Percentiles rank a stretch among this genome's conserved stretches.
Evolutionary conservation across 92 coral and sea anemone species (phyloP).

Genomic region (Paramuricea clavata): DNA sequence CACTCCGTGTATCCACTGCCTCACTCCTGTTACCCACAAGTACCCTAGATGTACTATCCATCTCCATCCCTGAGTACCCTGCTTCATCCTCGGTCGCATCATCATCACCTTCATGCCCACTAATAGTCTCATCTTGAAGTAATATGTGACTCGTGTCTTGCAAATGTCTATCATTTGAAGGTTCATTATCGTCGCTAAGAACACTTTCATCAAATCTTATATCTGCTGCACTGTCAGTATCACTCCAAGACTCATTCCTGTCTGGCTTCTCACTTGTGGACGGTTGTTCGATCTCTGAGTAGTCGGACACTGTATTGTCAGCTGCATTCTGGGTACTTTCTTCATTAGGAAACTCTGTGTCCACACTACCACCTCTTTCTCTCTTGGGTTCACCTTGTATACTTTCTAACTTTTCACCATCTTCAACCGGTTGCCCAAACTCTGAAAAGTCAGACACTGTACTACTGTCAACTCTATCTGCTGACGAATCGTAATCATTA

Average conservation of each 20-base stretch:
- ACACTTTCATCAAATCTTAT: constrained; percentile 21
- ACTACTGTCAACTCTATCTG: background rate
- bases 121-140: background rate
- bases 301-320: too few relatives aligned
- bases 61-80: background rate
- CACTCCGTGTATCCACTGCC: background rate
- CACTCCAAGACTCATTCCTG: constrained; percentile 14
- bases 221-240: constrained; percentile 22
- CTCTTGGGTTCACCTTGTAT: background rate
- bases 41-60: background rate
- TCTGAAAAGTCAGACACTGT: constrained; percentile 11
- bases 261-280: background rate
- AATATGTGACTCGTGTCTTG: background rate
- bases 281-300: too few relatives aligned
- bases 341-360: too few relatives aligned
- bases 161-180: background rate
- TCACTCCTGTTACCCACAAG: background rate
- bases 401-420: background rate
- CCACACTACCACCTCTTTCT: background rate
- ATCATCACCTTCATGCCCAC: constrained; percentile 16
- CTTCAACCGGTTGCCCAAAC: background rate
- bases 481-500: constrained; percentile 2
- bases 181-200: background rate
- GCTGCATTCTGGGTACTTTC: background rate
- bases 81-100: background rate